Conservation (phyloP, 2,113 vertebrate species). For the Gobio gobio region DNA sequence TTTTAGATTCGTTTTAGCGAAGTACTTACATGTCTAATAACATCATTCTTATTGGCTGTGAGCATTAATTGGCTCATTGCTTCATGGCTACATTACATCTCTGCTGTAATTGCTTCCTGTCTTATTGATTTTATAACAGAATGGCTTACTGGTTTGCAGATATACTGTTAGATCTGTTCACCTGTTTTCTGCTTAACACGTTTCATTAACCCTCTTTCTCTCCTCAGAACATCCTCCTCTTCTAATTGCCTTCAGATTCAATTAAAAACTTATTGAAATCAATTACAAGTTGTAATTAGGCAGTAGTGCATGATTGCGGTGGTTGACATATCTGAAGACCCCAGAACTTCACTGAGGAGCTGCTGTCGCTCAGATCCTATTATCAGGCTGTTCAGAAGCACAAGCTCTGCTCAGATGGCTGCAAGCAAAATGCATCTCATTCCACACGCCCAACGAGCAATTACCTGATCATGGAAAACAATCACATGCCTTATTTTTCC, state of each 20-base stretch:
- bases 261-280: constrained; percentile 40
- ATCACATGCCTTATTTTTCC: background rate
- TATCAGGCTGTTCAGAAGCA: background rate
- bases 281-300: constrained; percentile 48
- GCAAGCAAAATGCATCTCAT: background rate
- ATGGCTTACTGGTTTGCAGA: constrained; percentile 40
- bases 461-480: background rate
- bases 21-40: background rate
- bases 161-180: constrained; percentile 42
- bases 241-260: constrained; percentile 34
- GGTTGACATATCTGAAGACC: constrained; percentile 16
- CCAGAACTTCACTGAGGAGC: background rate
- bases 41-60: constrained; percentile 52
- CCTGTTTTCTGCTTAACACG: constrained; percentile 36
- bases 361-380: background rate
- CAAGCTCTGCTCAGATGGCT: background rate
- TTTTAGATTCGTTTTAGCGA: background rate
- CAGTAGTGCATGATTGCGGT: constrained; percentile 3
- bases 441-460: background rate
- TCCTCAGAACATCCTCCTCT: constrained; percentile 4
- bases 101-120: constrained; percentile 46
- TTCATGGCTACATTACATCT: constrained; percentile 38
- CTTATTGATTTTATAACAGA: constrained; percentile 37
- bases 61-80: constrained; percentile 27
- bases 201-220: constrained; percentile 43